These are phyloP conservation scores for Psittacus erithacus DNA, from an alignment of 2,113 vertebrate genomes.

Conservation along the genomic window DNA sequence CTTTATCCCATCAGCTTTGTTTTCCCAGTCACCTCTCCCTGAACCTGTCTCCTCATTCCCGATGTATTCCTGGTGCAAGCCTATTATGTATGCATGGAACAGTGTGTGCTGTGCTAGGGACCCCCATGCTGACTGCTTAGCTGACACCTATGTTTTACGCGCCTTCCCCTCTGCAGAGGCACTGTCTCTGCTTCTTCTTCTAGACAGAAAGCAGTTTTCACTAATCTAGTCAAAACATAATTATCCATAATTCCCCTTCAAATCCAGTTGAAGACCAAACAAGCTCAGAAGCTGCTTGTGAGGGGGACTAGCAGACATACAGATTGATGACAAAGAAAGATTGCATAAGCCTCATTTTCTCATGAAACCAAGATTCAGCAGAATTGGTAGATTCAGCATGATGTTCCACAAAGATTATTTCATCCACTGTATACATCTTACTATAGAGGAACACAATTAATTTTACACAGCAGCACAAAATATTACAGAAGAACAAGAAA, in stretches of 20 bases:
- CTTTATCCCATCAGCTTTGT: neutral
- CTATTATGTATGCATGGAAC: neutral
- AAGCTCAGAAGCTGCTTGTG: neutral
- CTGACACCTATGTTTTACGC: neutral
- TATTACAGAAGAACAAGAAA: neutral
- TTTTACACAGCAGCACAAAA: neutral
- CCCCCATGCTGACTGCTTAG: accelerated
- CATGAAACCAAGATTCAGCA: neutral
- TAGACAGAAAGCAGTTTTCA: neutral
- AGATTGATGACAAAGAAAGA: neutral
- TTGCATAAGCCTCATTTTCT: neutral
- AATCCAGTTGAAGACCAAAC: neutral
- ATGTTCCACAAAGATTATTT: neutral
- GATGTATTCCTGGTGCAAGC: accelerated
- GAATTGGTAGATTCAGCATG: neutral
- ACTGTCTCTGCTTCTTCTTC: neutral
- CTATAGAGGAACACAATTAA: neutral
- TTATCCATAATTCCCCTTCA: neutral
- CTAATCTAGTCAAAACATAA: neutral
- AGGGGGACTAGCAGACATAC: neutral
- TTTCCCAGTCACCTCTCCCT: neutral
- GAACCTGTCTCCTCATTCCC: neutral
- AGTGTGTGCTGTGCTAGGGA: neutral
- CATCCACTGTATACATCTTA: neutral
- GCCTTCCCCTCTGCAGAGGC: neutral